Conservation (phyloP, 2,888 invertebrate species). For the Acanthococcus lagerstroemiae region DNA sequence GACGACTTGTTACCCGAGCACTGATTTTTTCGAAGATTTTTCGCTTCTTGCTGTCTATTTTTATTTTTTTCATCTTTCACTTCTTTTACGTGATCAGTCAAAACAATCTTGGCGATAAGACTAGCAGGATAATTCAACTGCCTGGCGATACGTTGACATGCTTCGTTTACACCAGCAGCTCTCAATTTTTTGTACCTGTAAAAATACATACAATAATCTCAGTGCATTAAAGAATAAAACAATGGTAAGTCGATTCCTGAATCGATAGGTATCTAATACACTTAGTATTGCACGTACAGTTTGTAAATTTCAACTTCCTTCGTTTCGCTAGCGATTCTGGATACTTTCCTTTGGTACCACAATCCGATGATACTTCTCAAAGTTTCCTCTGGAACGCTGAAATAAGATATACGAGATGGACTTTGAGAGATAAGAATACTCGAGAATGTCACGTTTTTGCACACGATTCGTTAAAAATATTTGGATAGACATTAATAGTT, state of each 20-base stretch:
- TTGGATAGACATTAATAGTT: too few relatives aligned
- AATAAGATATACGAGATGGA: too few relatives aligned
- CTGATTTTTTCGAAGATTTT: neutral
- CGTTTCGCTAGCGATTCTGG: neutral
- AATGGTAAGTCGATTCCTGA: too few relatives aligned
- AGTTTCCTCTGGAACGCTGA: slow-evolving; percentile 9
- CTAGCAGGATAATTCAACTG: slow-evolving; percentile 4
- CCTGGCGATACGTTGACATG: slow-evolving; percentile 4
- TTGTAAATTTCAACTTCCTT: slow-evolving; percentile 17
- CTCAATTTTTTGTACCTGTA: slow-evolving; percentile 3
- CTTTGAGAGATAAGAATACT: too few relatives aligned
- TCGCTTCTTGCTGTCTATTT: neutral
- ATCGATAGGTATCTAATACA: too few relatives aligned
- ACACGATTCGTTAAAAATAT: too few relatives aligned
- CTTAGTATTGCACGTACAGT: neutral
- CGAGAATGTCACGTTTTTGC: too few relatives aligned
- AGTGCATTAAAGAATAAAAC: neutral
- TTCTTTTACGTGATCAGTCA: neutral
- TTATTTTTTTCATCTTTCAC: neutral
- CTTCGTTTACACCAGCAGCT: neutral
- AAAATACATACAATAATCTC: neutral
- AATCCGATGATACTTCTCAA: slow-evolving; percentile 21
- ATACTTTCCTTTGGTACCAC: slow-evolving; percentile 8
- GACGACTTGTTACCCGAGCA: neutral
- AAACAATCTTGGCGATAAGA: slow-evolving; percentile 12